Base-by-base conservation (phyloP, 2,797 vertebrate species). In the Sphenodon punctatus region DNA sequence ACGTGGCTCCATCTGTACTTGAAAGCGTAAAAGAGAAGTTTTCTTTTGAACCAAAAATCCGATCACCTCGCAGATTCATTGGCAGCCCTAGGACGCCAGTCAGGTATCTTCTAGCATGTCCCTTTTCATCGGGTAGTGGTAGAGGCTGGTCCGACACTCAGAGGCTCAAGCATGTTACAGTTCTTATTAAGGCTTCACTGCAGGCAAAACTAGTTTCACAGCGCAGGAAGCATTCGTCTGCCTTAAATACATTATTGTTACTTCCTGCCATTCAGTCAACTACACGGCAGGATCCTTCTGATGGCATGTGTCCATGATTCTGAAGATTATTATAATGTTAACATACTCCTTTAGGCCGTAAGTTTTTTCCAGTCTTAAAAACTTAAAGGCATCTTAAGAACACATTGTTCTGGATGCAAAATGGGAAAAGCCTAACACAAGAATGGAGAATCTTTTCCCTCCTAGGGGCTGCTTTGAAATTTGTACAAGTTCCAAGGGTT, bases 1-100 rank as follows among this genome's bases (percentile, higher is more conserved):
- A 99, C 11, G 97, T 99, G 94, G 98, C 98, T 94, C 98, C 98
- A 72, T 99, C 98, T 90, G 98, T 99, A 95, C 97, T 99, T 86
- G 98, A 99, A 96, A 99, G 98, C 2, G 96, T 98, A 73, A 99
- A 98, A 95, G 98, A 98, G 93, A 99, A 98, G 94, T 98, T 98
- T 96, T 97, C 97, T 53, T 97, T 97, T 84, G 98, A 99, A 97
- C 97, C 97, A 96, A 99, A 99, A 97, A 96, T 98, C 75, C 97
- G 98, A 91, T 99, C 98, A 48, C 97, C 98, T 76, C 97, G 97
- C 92, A 97, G 97, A 96, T 98, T 99, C 95, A 98, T 97, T 75
- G 98, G 97, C 92, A 99, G 98, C 92, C 98, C 98, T 30, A 96
- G 97, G 94, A 99, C 98, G 93, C 97, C 97, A 92, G 96, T 99